Base-by-base conservation (phyloP, 2,797 vertebrate genomes). In the Pangasius sanitwongsei region DNA sequence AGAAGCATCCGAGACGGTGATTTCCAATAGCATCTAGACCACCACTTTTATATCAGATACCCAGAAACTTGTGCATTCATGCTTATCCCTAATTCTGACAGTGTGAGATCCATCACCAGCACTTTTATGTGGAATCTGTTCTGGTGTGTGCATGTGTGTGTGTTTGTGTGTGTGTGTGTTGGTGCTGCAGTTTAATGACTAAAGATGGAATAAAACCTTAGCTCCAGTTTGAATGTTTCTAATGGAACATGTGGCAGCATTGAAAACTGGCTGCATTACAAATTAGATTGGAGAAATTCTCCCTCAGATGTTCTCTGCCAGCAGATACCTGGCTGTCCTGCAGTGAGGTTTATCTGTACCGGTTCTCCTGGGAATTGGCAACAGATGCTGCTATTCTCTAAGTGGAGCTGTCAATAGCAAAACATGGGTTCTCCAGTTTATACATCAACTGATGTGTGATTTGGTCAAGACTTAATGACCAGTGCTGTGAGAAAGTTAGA, bases 251-350 rank as follows among this genome's bases (percentile, higher is more conserved):
- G 55, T 86, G 34, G 70, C 25, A 53, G 57, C 57, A 75, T 2
- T 63, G 57, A 69, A 84, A 67, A 53, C 63, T 85, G 82, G 41
- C 61, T 31, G 61, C 61, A n/a, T 67, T 67, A 50, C 82, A 67
- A 48, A 65, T 50, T 18, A 31, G 41, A 23, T 69, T 85, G 6
- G 61, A 69, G 59, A 4, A 69, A 11, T 18, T 48, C 23, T 67
- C 82, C 67, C 61, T 50, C 28, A 9, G 82, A 69, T 69, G 41
- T 84, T 69, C 41, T 84, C 41, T 31, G 15, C 28, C 63, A 67
- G 41, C 59, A 34, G 61, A 53, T 84, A 67, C 63, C 63, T 67
- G 59, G 41, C 61, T 84, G 55, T 37, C 25, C 55, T 34, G 53
- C n/a, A 57, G 18, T 28, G 34, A 28, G 25, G 1, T 67, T 67